phyloP scores from a whole-genome alignment of 2,113 vertebrate species.

The Lepidothrix coronata region DNA sequence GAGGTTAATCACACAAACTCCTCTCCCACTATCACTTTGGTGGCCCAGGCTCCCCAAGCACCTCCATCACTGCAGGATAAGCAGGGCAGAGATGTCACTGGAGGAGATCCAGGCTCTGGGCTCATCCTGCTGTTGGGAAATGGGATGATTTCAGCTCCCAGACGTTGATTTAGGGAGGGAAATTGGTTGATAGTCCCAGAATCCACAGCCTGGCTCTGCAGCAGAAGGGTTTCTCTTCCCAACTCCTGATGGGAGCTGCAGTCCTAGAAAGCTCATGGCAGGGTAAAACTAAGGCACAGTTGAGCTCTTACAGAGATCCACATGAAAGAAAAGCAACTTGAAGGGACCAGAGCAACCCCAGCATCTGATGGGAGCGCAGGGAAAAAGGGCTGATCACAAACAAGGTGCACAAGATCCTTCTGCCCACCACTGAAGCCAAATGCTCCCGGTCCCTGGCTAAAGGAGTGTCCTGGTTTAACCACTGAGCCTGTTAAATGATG shows the following conservation, averaged over 20 bases:
- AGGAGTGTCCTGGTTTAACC: neutral
- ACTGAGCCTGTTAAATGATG: neutral
- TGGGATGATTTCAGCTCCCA: neutral
- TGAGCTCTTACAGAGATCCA: neutral
- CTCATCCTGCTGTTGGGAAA: neutral
- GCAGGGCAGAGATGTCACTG: neutral
- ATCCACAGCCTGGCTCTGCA: neutral
- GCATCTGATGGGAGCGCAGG: neutral
- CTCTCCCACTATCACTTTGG: neutral
- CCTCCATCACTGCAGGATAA: neutral
- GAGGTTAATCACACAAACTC: constrained; percentile 29
- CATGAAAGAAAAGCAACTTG: neutral
- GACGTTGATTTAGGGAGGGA: neutral
- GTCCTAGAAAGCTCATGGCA: neutral
- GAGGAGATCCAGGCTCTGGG: neutral
- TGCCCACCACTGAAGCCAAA: neutral
- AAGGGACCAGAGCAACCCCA: neutral
- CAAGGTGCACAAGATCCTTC: neutral
- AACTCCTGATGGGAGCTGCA: neutral
- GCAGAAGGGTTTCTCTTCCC: neutral
- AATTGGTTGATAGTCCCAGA: neutral
- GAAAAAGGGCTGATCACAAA: neutral
- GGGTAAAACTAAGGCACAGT: neutral
- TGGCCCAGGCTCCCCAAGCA: neutral
- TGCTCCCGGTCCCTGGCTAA: neutral